Evolutionary conservation across 2,797 vertebrate genomes (phyloP), one percentile per base, ranked within the genome.

Genomic region (Gallinago solitaria): DNA sequence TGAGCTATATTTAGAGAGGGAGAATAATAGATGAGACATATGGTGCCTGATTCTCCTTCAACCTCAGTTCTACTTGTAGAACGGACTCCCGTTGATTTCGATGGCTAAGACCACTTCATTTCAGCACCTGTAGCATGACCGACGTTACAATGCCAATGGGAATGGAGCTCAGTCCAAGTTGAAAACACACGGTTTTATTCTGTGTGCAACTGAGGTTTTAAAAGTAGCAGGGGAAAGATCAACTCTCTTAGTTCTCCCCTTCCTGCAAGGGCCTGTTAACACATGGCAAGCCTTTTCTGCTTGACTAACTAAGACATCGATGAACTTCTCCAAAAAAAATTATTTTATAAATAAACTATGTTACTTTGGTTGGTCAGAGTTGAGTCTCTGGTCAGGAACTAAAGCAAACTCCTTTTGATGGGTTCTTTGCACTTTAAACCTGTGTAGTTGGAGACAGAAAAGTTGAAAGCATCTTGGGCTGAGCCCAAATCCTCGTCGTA

Each of bases 271-370:
- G n/a, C 32, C 54, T 79, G 19, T 53, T 90, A 89, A 75, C 9
- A 28, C 33, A 48, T 2, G 67, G 39, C 18, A 59, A 87, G 30
- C 35, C 51, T 90, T 85, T 89, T 60, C 82, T 79, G 43, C 65
- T 53, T 76, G 50, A 87, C 73, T 93, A 82, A 48, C 39, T 87
- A 60, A 87, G 81, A 79, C 2, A 12, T 71, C 2, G 2, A 25
- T 71, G 48, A 90, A 69, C 48, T 90, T 79, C 71, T 86, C 39
- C 57, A 87, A 51, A 20, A 84, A 71, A 45, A 74, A 45, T 51
- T 94, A 83, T 92, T 93, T 91, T 67, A 61, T 64, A 96, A 94
- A 94, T 89, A 97, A 94, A 83, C 87, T 83, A 71, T 39, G 54
- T 95, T 88, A 86, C 73, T 92, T 39, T 63, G 83, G 45, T 56